Percentiles rank a stretch among this genome's conserved stretches.
Conservation (phyloP, 2,113 vertebrate genomes). For the Gorsachius goisagi region DNA sequence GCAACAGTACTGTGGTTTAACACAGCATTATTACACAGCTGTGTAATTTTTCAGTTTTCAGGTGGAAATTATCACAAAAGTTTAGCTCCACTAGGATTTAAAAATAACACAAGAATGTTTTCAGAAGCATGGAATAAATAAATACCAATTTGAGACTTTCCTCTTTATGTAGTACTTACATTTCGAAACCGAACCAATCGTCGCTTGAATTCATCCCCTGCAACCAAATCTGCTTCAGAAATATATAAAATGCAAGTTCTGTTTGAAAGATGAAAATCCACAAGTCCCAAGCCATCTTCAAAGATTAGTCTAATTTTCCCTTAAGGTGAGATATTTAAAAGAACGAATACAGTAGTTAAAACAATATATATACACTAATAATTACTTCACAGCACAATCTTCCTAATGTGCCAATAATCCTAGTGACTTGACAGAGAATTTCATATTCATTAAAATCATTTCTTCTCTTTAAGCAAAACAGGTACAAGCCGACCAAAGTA, state of each 20-base stretch:
- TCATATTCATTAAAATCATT: neutral
- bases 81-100: neutral
- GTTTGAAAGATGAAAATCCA: constrained; percentile 89
- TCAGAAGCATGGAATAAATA: neutral
- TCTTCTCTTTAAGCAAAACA: neutral
- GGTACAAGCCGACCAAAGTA: neutral
- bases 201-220: constrained; percentile 84
- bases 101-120: neutral
- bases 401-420: neutral
- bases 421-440: neutral
- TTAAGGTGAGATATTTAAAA: constrained; percentile 49
- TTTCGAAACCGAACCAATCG: constrained; percentile 89
- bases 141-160: neutral
- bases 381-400: neutral
- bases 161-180: constrained; percentile 72
- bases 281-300: constrained; percentile 81
- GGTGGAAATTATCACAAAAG: neutral
- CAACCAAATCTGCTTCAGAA: constrained; percentile 88
- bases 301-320: constrained; percentile 81
- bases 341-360: neutral
- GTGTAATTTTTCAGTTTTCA: neutral
- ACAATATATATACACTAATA: neutral
- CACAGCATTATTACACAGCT: neutral
- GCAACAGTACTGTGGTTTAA: neutral
- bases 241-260: constrained; percentile 85